Conservation (phyloP, 2,797 vertebrate species). For the Hozukius guyotensis region DNA sequence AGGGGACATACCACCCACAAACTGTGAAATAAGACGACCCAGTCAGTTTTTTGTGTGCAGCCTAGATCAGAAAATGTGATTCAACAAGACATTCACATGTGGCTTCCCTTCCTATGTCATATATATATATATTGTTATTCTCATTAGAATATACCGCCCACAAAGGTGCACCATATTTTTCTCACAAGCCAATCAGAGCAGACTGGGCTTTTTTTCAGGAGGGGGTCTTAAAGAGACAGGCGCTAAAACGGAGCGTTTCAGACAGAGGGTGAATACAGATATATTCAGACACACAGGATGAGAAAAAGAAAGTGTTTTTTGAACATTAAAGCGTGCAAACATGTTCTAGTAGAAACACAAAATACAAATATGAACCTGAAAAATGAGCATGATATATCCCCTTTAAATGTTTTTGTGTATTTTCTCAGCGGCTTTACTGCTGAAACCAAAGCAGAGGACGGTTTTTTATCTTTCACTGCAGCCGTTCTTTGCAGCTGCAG, state of each 20-base stretch:
- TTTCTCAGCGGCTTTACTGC: too few relatives aligned
- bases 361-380: not conserved
- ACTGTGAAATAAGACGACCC: not conserved
- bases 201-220: not conserved
- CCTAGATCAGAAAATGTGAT: too few relatives aligned
- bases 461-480: not conserved
- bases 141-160: not conserved
- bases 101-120: too few relatives aligned
- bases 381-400: not conserved
- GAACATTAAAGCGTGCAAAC: not conserved
- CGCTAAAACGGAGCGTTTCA: not conserved
- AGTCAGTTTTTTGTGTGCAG: too few relatives aligned
- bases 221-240: not conserved
- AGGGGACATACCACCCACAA: not conserved
- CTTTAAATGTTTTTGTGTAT: too few relatives aligned
- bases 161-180: not conserved
- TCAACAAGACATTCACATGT: accelerated
- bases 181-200: not conserved
- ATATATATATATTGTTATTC: too few relatives aligned
- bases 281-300: not conserved
- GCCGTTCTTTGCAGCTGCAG: not conserved
- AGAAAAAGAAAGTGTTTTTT: not conserved
- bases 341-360: not conserved
- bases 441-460: not conserved
- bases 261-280: not conserved